A percentile compares a stretch with the other conserved stretches of the same genome.
Conservation (phyloP, 2,888 invertebrate species). For the Zaprionus bogoriensis region DNA sequence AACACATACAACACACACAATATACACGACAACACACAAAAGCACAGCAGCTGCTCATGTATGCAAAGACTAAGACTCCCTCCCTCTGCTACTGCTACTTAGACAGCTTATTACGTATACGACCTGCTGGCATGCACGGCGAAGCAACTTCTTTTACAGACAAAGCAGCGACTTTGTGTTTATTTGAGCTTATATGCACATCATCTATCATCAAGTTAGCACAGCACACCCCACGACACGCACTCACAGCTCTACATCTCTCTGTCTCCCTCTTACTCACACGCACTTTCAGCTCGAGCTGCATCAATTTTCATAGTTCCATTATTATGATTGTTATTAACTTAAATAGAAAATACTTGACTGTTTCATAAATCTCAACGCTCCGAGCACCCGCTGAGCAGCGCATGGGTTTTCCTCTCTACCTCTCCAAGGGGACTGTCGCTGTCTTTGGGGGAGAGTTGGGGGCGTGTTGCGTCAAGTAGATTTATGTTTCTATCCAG, state of each 20-base stretch:
- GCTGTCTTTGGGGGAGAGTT: slow-evolving; percentile 12
- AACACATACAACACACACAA: slow-evolving; percentile 22
- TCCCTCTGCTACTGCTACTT: slow-evolving; percentile 24
- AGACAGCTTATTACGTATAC: slow-evolving; percentile 57
- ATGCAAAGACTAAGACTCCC: slow-evolving; percentile 59
- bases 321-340: slow-evolving; percentile 80
- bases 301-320: slow-evolving; percentile 78
- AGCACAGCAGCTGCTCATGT: slow-evolving; percentile 62
- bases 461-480: slow-evolving; percentile 61
- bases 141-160: slow-evolving; percentile 50
- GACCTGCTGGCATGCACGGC: slow-evolving; percentile 31
- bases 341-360: slow-evolving; percentile 80
- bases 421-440: not conserved
- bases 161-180: slow-evolving; percentile 71
- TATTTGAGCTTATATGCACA: slow-evolving; percentile 75
- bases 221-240: slow-evolving; percentile 7
- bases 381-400: slow-evolving; percentile 46
- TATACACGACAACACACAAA: slow-evolving; percentile 60
- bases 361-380: slow-evolving; percentile 75
- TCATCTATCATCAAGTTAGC: slow-evolving; percentile 72
- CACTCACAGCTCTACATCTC: too few relatives aligned
- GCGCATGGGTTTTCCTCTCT: slow-evolving; percentile 11
- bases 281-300: slow-evolving; percentile 31
- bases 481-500: slow-evolving; percentile 61
- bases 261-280: slow-evolving; percentile 2